A percentile compares a stretch with the other conserved stretches of the same genome.
Conservation (phyloP, 2,113 vertebrate species). For the Hyla sarda region DNA sequence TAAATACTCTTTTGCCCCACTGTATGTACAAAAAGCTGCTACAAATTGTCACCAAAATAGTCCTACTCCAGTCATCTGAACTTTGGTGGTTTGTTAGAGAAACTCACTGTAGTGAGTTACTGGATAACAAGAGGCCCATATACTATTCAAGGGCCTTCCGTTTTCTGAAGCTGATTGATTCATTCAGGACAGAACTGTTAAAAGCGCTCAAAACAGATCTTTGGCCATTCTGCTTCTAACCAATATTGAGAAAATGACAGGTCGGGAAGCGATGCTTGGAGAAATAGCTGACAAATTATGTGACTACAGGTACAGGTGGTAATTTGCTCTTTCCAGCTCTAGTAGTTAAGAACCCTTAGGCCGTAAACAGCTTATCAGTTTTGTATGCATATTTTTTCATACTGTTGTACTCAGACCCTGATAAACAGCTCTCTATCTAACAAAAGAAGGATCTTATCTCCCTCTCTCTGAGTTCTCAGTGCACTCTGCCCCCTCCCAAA, state of each 20-base stretch:
- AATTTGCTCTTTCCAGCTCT: background rate
- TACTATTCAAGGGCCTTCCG: no score
- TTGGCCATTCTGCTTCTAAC: background rate
- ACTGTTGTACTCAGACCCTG: slow-evolving; percentile 31
- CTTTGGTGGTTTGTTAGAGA: no score
- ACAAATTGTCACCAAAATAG: no score
- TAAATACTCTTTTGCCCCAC: no score
- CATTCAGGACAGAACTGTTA: background rate
- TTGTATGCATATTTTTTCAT: slow-evolving; percentile 38
- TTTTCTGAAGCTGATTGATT: background rate
- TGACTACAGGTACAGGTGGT: background rate
- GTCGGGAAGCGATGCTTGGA: background rate
- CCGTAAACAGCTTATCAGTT: slow-evolving; percentile 33
- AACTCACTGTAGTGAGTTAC: no score
- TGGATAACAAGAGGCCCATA: no score
- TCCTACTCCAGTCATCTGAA: no score
- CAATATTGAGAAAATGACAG: background rate
- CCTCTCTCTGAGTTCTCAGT: background rate
- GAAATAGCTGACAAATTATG: slow-evolving; percentile 5
- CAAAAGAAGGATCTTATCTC: slow-evolving; percentile 43
- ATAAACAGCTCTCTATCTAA: slow-evolving; percentile 39
- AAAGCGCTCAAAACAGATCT: background rate
- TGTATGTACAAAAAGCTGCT: no score
- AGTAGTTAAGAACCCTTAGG: slow-evolving; percentile 34
- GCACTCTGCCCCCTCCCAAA: slow-evolving; percentile 21